Base-by-base conservation (phyloP, 1,140 invertebrate genomes). In the Liolophura sinensis region DNA sequence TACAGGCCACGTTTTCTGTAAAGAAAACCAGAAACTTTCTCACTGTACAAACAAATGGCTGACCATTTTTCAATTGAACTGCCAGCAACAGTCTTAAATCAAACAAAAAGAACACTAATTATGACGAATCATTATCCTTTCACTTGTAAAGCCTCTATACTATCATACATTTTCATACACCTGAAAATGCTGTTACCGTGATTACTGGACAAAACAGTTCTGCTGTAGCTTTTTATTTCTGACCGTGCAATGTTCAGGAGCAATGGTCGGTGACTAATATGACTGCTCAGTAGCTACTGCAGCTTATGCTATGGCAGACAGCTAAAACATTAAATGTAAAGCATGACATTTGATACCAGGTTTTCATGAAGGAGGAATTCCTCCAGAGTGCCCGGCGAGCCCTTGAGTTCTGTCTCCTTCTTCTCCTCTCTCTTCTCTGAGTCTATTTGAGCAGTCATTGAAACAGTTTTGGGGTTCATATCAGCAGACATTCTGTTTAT, bases 1-100 rank as follows among this genome's bases (percentile, higher is more conserved):
- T 16, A 73, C 65, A 20, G 75, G 75, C 75, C 75, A 77, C 55
- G 77, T 71, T 55, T 70, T 61, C 72, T 76, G 56, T 51, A 77
- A 67, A 15, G 46, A 55, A 55, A n/a, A 55, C 58, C 14, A 48
- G 24, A 46, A 52, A 22, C n/a, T n/a, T 48, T 55, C 56, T 57
- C 15, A 63, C 0, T n/a, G n/a, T n/a, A n/a, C n/a, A 40, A 40
- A 40, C 9, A 9, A 40, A 40, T 9, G 3, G 31, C 31, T 40
- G 31, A 40, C 31, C 9, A n/a, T 40, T 9, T 5, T 40, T 40
- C 31, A 40, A 40, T 9, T n/a, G n/a, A n/a, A n/a, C n/a, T n/a
- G n/a, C n/a, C n/a, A n/a, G n/a, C n/a, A n/a, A n/a, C n/a, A n/a
- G n/a, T n/a, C n/a, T n/a, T n/a, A n/a, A 40, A 40, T 40, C 31